Evolutionary conservation across 2,888 invertebrate species (phyloP).

Genomic region (Balanococcus diminutus): DNA sequence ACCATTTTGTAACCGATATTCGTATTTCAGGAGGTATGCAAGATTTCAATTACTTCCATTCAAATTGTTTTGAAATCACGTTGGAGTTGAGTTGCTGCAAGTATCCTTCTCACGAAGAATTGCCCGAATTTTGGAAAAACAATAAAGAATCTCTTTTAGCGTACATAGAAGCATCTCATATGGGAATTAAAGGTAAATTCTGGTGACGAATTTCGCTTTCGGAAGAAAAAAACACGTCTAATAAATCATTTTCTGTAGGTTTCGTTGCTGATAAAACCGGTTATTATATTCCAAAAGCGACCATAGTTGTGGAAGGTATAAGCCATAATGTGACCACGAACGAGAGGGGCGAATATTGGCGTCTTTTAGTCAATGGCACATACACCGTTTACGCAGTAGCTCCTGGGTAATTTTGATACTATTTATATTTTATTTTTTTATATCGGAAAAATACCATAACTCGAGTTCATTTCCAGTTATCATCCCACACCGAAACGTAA

Average conservation of each 20-base stretch:
- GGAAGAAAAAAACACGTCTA: not conserved
- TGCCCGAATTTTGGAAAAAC: conserved; percentile 80
- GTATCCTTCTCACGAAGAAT: conserved; percentile 75
- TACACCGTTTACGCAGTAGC: conserved; percentile 78
- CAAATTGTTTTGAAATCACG: conserved; percentile 96
- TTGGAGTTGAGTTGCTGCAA: conserved; percentile 97
- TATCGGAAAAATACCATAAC: not conserved
- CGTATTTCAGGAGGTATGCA: conserved; percentile 85
- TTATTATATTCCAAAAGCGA: conserved; percentile 74
- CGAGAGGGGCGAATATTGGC: conserved; percentile 89
- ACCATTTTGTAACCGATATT: not conserved
- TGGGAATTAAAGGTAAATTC: conserved; percentile 70
- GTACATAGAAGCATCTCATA: conserved; percentile 81
- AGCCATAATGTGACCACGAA: conserved; percentile 81
- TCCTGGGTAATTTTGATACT: conserved; percentile 62
- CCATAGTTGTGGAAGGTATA: conserved; percentile 77
- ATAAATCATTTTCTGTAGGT: conserved; percentile 61
- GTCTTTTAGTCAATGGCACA: conserved; percentile 84
- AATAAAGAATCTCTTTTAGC: conserved; percentile 85
- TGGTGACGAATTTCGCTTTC: no score
- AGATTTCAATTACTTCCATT: conserved; percentile 95
- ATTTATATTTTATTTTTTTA: conserved; percentile 57
- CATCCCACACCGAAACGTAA: conserved; percentile 23
- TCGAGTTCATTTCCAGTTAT: conserved; percentile 50
- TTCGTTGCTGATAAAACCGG: conserved; percentile 70